These are phyloP conservation scores for Euleptes europaea DNA, from an alignment of 2,113 vertebrate genomes.

Conservation along the genomic window DNA sequence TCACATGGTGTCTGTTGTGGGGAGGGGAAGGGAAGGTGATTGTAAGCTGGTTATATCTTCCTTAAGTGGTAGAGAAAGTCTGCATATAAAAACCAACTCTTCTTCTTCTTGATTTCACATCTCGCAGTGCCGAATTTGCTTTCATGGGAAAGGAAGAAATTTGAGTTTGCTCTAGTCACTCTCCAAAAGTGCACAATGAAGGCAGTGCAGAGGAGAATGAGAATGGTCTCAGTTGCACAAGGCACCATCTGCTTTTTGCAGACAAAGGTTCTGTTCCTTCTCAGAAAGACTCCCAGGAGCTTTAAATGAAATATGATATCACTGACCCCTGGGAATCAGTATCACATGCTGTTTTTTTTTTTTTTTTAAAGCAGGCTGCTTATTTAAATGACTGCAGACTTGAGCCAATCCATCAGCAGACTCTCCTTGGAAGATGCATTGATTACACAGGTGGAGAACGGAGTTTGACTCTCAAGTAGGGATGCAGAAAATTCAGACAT, in stretches of 20 bases:
- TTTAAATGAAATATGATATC: constrained; percentile 30
- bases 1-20: too few species aligned
- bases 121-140: neutral
- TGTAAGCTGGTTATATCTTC: too few species aligned
- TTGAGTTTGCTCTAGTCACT: neutral
- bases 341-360: neutral
- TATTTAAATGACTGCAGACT: neutral
- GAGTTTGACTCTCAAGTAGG: too few species aligned
- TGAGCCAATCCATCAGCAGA: neutral
- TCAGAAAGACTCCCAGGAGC: constrained; percentile 4
- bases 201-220: constrained; percentile 22
- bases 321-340: constrained; percentile 12
- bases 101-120: too few species aligned
- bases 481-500: too few species aligned
- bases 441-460: neutral
- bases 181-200: neutral
- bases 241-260: constrained; percentile 38
- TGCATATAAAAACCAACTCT: too few species aligned
- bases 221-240: constrained; percentile 16
- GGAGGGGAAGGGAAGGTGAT: too few species aligned
- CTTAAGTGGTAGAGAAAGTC: too few species aligned
- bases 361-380: neutral
- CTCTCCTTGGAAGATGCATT: neutral
- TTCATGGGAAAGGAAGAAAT: constrained; percentile 40
- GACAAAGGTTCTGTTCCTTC: constrained; percentile 4